Evolutionary conservation across 2,888 invertebrate species (phyloP), one percentile per base, ranked within the genome.

Genomic region (Polia nebulosa): DNA sequence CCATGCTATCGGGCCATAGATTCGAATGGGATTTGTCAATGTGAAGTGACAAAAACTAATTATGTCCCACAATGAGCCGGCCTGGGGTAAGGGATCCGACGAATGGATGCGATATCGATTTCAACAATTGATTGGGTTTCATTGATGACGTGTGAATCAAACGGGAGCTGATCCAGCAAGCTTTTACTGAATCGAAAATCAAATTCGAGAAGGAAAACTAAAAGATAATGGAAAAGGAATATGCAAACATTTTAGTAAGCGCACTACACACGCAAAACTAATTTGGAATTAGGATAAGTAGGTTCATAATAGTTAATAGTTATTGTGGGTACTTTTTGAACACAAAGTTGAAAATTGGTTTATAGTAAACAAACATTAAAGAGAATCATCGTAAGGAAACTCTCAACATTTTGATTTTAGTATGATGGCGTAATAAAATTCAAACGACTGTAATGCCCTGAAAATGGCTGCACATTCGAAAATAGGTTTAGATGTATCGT

Each of bases 31-130:
- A 94, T 94, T 95, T 95, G 95, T 94, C 95, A 92, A 91, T 90
- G 91, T 94, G 94, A 94, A 95, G 95, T 95, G 95, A 95, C 95
- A 94, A 95, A 95, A 95, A 95, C 95, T 95, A 95, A 95, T 95
- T 95, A 95, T 92, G 87, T 85, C 76, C 85, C 89, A 95, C 94
- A 94, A 93, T 94, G 93, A 92, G 88, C 88, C 86, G 88, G 65
- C 81, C 85, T 86, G 90, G 90, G 89, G 89, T 82, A 87, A 89
- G 90, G 89, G 89, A 86, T 84, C 75, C 81, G 83, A 81, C 73
- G 79, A 85, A 90, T 88, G 85, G 88, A 86, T 83, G 86, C 71
- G 83, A 88, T 90, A 91, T 92, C 90, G 88, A 90, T 89, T 89
- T 79, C 88, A 86, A 78, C 72, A 85, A 83, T 82, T 83, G 75